phyloP scores from a whole-genome alignment of 2,797 vertebrate species.

The Champsocephalus gunnari region DNA sequence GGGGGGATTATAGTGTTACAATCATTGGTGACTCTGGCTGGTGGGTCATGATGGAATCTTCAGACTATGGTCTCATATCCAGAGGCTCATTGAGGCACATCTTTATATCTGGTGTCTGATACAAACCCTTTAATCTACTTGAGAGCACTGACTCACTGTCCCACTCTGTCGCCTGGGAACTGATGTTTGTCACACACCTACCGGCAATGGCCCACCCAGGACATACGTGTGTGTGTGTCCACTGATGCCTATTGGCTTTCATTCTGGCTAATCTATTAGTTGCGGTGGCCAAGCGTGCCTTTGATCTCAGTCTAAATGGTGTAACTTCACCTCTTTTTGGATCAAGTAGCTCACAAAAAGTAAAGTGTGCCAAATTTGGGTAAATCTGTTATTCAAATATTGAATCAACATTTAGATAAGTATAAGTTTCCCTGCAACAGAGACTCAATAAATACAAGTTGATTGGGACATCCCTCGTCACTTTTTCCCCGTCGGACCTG shows the following conservation, averaged over 20 bases:
- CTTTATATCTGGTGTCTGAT: constrained; percentile 54
- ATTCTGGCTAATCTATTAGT: constrained; percentile 40
- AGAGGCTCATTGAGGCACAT: constrained; percentile 37
- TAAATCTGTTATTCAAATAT: not conserved
- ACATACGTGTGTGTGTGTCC: constrained; percentile 33
- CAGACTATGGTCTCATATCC: constrained; percentile 52
- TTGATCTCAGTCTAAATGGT: constrained; percentile 39
- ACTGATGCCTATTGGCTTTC: constrained; percentile 45
- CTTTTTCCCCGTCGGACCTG: not conserved
- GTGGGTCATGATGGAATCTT: constrained; percentile 50
- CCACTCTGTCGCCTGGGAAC: constrained; percentile 33
- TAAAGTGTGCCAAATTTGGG: not conserved
- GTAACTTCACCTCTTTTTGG: constrained; percentile 13
- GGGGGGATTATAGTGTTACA: constrained; percentile 62
- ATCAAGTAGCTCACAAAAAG: not conserved
- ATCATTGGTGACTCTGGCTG: constrained; percentile 40
- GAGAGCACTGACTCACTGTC: constrained; percentile 72
- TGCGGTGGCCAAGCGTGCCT: constrained; percentile 24
- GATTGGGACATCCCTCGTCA: not conserved
- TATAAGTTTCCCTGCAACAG: not conserved
- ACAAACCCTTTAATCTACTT: constrained; percentile 81
- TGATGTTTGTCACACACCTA: constrained; percentile 37
- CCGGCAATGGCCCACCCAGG: constrained; percentile 29
- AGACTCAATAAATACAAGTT: not conserved
- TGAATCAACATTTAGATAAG: not conserved